These are phyloP conservation scores for Pitangus sulphuratus DNA, from an alignment of 2,797 vertebrate genomes.

Conservation along the genomic window DNA sequence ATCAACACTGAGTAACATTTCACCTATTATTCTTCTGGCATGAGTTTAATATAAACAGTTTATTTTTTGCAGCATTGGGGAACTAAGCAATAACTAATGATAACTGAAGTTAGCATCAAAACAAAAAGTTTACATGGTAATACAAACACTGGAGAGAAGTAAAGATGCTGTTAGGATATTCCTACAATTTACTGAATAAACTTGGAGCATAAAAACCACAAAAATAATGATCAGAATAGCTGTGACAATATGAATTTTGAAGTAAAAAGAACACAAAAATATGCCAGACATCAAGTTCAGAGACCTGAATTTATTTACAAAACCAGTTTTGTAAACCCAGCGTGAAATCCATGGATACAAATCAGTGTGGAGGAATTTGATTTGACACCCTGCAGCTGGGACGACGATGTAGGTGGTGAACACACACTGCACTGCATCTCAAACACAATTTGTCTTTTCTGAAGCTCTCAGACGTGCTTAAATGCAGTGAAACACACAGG, in stretches of 20 bases:
- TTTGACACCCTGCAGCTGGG: background rate
- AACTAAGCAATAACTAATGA: background rate
- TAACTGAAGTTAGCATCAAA: background rate
- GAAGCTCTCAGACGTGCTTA: background rate
- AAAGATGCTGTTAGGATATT: background rate
- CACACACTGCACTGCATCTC: background rate
- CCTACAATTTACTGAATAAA: background rate
- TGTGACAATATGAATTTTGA: background rate
- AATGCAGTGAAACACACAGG: conserved; percentile 4
- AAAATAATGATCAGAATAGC: background rate
- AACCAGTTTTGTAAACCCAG: conserved; percentile 26
- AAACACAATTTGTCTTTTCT: background rate
- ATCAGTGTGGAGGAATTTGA: conserved; percentile 35
- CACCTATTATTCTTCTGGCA: background rate
- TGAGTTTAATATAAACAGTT: background rate
- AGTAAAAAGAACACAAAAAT: background rate
- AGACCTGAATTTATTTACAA: conserved; percentile 23
- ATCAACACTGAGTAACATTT: background rate
- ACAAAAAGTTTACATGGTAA: background rate
- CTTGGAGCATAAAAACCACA: background rate
- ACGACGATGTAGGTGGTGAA: background rate
- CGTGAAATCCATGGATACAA: conserved; percentile 45
- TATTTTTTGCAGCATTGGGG: background rate
- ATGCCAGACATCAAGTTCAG: background rate
- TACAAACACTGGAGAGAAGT: background rate